Conservation (phyloP, 2,113 vertebrate species). For the Seriola aureovittata region DNA sequence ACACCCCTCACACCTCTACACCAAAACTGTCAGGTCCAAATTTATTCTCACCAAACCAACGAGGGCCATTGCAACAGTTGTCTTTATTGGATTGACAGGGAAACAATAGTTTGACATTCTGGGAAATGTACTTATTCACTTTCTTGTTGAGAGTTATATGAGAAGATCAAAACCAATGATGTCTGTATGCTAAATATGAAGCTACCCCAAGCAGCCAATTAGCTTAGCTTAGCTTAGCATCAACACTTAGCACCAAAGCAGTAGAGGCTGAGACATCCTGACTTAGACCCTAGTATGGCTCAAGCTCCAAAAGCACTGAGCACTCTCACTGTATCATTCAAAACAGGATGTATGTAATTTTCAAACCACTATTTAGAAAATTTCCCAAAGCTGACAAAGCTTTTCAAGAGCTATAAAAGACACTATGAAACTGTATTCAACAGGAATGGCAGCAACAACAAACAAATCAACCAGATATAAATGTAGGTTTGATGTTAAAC, state of each 20-base stretch:
- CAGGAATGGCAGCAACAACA: not conserved
- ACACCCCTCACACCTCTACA: constrained; percentile 41
- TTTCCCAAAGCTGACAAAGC: not conserved
- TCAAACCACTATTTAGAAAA: too few relatives aligned
- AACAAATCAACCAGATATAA: not conserved
- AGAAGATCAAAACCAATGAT: too few relatives aligned
- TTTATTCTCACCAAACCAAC: constrained; percentile 17
- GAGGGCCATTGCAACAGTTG: not conserved
- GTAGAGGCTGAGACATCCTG: not conserved
- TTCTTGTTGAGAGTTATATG: not conserved
- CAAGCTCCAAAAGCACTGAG: not conserved
- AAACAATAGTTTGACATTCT: not conserved
- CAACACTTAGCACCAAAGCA: not conserved
- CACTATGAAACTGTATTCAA: not conserved
- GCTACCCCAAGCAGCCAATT: too few relatives aligned
- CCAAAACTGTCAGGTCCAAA: constrained; percentile 29
- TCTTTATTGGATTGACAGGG: not conserved
- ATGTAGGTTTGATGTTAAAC: not conserved
- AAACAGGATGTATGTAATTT: too few relatives aligned
- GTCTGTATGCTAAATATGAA: too few relatives aligned
- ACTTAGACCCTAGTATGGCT: not conserved
- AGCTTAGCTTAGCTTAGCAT: too few relatives aligned
- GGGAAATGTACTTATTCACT: not conserved
- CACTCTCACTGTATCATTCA: not conserved
- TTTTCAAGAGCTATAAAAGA: not conserved